Conservation (phyloP, 2,113 vertebrate genomes). For the Rana temporaria region DNA sequence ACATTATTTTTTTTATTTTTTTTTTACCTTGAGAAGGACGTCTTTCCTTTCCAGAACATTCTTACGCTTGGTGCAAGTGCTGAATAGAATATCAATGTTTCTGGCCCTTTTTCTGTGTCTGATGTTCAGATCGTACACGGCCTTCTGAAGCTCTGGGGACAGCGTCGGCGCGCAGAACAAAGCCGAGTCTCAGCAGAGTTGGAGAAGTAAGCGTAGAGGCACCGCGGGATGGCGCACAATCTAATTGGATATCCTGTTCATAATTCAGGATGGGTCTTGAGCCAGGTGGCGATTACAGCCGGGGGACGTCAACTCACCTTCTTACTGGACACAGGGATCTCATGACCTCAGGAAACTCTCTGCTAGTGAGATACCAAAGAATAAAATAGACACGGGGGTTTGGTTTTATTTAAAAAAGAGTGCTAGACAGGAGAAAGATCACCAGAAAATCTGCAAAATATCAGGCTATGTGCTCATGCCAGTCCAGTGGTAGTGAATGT, state of each 20-base stretch:
- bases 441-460: no score
- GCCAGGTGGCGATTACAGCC: no score
- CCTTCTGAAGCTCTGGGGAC: not conserved
- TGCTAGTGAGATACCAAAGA: no score
- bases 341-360: not conserved
- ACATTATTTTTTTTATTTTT: not conserved
- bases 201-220: no score
- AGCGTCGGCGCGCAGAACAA: not conserved
- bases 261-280: no score
- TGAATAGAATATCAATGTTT: slow-evolving; percentile 5
- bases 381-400: no score
- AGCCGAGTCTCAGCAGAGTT: not conserved
- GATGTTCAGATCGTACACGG: not conserved
- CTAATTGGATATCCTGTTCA: not conserved
- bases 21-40: not conserved
- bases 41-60: not conserved
- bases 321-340: not conserved
- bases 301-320: no score
- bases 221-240: not conserved
- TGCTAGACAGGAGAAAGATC: not conserved
- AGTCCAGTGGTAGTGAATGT: no score
- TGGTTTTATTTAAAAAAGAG: no score
- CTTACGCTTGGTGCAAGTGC: no score
- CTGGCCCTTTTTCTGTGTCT: not conserved
- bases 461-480: no score